phyloP scores from a whole-genome alignment of 2,113 vertebrate species.

The Chinchilla lanigera region DNA sequence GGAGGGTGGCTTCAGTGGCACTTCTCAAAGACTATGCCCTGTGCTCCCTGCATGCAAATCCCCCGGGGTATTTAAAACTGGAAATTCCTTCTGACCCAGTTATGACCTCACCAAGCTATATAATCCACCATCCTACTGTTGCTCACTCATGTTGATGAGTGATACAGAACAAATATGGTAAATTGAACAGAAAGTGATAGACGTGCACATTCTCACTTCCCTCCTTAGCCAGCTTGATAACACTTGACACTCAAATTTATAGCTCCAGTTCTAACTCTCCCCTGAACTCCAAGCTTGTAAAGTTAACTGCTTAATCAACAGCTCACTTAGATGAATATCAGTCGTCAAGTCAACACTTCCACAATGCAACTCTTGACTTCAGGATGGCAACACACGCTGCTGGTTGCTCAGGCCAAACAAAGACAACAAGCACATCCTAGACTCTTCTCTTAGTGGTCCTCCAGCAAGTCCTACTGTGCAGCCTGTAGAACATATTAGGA shows the following conservation, averaged over 20 bases:
- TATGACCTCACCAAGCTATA: background rate
- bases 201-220: background rate
- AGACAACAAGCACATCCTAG: background rate
- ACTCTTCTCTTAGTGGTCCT: background rate
- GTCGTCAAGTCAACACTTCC: background rate
- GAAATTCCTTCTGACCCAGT: background rate
- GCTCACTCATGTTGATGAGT: background rate
- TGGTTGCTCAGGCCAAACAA: background rate
- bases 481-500: background rate
- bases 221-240: background rate
- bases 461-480: background rate
- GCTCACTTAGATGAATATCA: background rate
- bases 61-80: background rate
- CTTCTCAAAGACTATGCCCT: background rate
- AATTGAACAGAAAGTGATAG: background rate
- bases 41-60: background rate
- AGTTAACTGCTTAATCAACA: background rate
- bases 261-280: background rate
- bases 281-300: background rate
- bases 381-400: background rate
- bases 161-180: background rate
- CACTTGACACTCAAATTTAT: accelerated
- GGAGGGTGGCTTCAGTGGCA: background rate
- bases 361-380: background rate
- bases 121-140: background rate